Conservation (phyloP, 2,888 invertebrate genomes). For the Melikaiella ostensackeni region DNA sequence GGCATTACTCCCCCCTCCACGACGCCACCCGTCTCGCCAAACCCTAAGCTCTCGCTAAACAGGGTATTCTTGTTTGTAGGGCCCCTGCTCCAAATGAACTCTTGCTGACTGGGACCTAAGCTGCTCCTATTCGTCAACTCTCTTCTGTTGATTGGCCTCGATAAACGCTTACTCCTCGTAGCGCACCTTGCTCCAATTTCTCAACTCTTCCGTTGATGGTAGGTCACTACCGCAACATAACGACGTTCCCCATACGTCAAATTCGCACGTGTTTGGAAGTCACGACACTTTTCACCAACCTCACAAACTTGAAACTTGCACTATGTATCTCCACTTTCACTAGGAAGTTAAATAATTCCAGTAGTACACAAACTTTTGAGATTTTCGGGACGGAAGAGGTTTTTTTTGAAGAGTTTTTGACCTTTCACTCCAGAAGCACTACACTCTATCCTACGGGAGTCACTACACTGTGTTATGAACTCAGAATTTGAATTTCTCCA, state of each 20-base stretch:
- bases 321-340: conserved; percentile 4
- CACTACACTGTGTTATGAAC: neutral
- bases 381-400: conserved; percentile 26
- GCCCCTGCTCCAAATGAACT: conserved; percentile 6
- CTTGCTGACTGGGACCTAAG: neutral
- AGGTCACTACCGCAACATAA: neutral
- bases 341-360: neutral
- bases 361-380: conserved; percentile 7
- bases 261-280: conserved; percentile 18
- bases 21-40: conserved; percentile 72
- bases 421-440: conserved; percentile 6
- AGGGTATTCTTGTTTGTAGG: conserved; percentile 43
- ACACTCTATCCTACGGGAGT: conserved; percentile 1
- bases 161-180: neutral
- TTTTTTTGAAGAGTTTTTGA: neutral
- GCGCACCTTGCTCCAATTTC: neutral
- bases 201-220: neutral
- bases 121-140: neutral
- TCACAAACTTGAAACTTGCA: conserved; percentile 3
- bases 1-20: conserved; percentile 78
- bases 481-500: neutral
- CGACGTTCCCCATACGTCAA: neutral
- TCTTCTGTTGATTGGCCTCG: neutral
- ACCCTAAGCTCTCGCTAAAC: conserved; percentile 61
- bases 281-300: conserved; percentile 2